Evolutionary conservation across 1,140 invertebrate species (phyloP).

Genomic region (Chironomus striatipennis): DNA sequence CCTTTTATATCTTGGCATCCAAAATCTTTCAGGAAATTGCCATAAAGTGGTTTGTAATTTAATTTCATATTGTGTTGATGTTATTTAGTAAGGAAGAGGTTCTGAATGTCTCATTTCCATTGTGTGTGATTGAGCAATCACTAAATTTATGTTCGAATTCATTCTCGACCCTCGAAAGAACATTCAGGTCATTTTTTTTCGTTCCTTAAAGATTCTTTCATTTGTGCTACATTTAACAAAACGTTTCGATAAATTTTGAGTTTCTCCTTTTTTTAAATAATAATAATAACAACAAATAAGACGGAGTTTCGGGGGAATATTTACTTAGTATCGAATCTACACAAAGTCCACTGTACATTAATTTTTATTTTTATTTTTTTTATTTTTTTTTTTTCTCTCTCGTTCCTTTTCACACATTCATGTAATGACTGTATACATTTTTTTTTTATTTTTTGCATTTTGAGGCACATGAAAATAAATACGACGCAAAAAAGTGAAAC

Average conservation of each 20-base stretch:
- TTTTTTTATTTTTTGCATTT: slow-evolving; percentile 3
- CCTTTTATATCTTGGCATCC: too few species aligned
- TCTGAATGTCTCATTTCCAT: not conserved
- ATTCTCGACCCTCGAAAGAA: not conserved
- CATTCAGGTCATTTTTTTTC: not conserved
- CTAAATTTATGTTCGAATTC: not conserved
- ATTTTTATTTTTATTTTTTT: too few species aligned
- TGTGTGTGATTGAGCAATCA: not conserved
- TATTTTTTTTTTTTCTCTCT: not conserved
- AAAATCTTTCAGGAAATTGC: not conserved
- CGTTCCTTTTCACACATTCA: slow-evolving; percentile 20
- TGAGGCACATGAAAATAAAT: slow-evolving; percentile 11
- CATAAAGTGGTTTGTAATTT: slow-evolving; percentile 23
- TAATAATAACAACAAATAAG: too few species aligned
- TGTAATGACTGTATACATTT: not conserved
- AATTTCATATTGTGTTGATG: not conserved
- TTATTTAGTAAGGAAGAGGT: not conserved
- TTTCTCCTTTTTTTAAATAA: too few species aligned
- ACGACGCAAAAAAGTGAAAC: not conserved
- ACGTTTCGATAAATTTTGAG: too few species aligned
- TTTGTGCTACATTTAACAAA: not conserved
- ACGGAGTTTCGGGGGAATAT: too few species aligned
- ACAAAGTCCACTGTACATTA: too few species aligned
- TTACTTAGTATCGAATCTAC: too few species aligned
- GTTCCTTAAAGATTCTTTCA: not conserved